Conservation (phyloP, 2,888 invertebrate genomes). For the Drosophila merina region DNA sequence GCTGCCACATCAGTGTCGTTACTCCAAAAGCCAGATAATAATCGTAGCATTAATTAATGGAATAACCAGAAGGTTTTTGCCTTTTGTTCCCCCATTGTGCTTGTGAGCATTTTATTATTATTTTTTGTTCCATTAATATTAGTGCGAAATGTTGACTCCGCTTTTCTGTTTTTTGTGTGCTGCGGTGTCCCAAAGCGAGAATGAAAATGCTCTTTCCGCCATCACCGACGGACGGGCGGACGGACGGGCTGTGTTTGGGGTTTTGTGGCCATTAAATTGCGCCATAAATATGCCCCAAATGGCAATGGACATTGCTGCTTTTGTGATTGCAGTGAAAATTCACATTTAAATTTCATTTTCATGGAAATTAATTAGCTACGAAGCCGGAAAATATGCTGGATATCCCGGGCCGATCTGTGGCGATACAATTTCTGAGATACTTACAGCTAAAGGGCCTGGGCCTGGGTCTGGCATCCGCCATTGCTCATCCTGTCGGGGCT, state of each 20-base stretch:
- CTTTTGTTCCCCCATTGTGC: slow-evolving; percentile 37
- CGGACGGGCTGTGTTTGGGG: slow-evolving; percentile 23
- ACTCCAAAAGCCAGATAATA: slow-evolving; percentile 54
- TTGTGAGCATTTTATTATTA: slow-evolving; percentile 37
- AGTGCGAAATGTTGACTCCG: slow-evolving; percentile 26
- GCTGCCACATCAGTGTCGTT: slow-evolving; percentile 15
- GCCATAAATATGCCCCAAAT: slow-evolving; percentile 56
- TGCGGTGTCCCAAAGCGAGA: slow-evolving; percentile 17
- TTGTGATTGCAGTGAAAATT: slow-evolving; percentile 38
- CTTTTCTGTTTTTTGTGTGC: slow-evolving; percentile 5
- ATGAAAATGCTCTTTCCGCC: not conserved
- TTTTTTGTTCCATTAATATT: slow-evolving; percentile 60
- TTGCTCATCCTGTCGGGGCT: slow-evolving; percentile 11
- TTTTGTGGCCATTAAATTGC: slow-evolving; percentile 47
- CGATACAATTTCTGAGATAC: slow-evolving; percentile 22
- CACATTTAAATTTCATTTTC: slow-evolving; percentile 47
- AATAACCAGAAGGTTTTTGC: slow-evolving; percentile 51
- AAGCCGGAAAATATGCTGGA: slow-evolving; percentile 38
- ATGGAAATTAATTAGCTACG: slow-evolving; percentile 49
- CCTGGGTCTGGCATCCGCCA: slow-evolving; percentile 19
- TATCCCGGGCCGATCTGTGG: slow-evolving; percentile 28
- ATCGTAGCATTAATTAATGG: slow-evolving; percentile 71
- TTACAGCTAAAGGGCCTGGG: not conserved
- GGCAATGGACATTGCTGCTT: slow-evolving; percentile 35
- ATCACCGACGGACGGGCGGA: not conserved